A percentile compares a stretch with the other conserved stretches of the same genome.
These are phyloP conservation scores for Heterocephalus glaber DNA, from an alignment of 2,113 vertebrate genomes.

Conservation along the genomic window DNA sequence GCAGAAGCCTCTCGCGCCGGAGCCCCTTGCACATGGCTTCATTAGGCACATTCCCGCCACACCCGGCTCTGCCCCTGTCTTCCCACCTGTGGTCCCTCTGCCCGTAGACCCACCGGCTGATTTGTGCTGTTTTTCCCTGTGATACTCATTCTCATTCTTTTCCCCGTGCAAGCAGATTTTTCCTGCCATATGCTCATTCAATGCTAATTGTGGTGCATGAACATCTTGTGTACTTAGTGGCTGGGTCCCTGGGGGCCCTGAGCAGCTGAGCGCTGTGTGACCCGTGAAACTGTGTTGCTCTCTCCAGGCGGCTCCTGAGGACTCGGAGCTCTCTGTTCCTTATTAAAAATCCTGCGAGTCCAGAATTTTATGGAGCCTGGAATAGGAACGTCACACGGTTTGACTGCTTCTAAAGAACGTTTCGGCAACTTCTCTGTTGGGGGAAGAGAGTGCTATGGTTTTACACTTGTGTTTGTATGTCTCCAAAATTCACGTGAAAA, in stretches of 20 bases:
- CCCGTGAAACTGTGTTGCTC: conserved; percentile 77
- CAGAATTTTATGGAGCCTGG: conserved; percentile 63
- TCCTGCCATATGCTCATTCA: conserved; percentile 81
- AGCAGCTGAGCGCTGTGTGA: conserved; percentile 65
- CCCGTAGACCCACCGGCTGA: conserved; percentile 75
- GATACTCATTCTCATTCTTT: conserved; percentile 80
- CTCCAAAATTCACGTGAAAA: not conserved
- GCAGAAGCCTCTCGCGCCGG: conserved; percentile 5
- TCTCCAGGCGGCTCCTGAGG: conserved; percentile 67
- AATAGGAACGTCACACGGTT: conserved; percentile 61
- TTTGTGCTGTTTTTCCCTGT: conserved; percentile 78
- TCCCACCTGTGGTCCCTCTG: conserved; percentile 53
- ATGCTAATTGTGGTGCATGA: conserved; percentile 81
- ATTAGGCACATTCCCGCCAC: not conserved
- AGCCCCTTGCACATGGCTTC: not conserved
- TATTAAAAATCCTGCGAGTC: conserved; percentile 37
- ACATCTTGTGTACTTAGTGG: conserved; percentile 80
- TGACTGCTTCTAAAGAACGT: conserved; percentile 66
- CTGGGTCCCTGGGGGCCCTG: conserved; percentile 71
- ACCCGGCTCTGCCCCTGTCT: conserved; percentile 36
- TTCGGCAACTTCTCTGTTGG: conserved; percentile 10
- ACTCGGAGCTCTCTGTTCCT: conserved; percentile 57
- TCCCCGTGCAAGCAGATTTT: conserved; percentile 75
- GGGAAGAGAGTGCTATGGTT: not conserved
- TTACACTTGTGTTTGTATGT: not conserved